Evolutionary conservation across 2,888 invertebrate species (phyloP), one percentile per base, ranked within the genome.

Genomic region (Hedychridium roseum): DNA sequence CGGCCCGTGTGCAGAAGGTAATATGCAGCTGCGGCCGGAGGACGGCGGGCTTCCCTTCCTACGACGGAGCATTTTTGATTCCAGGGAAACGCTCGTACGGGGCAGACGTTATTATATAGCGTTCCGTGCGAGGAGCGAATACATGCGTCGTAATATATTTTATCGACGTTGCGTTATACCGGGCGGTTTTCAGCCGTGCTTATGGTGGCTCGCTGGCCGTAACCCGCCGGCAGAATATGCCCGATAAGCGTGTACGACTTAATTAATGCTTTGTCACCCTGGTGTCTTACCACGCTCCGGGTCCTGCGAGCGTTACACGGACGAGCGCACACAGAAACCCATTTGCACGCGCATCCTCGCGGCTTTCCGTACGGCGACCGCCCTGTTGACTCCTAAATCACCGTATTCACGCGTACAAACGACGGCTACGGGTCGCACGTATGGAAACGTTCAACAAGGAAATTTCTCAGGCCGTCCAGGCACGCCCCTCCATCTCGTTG

Each of bases 321-420:
- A 47, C 52, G 43, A 48, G 54, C 53, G 53, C 57, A 57, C 64
- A 47, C n/a, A n/a, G n/a, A n/a, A n/a, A n/a, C n/a, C n/a, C n/a
- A n/a, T n/a, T n/a, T n/a, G n/a, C n/a, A n/a, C n/a, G n/a, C n/a
- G n/a, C n/a, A n/a, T n/a, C n/a, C n/a, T n/a, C 48, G 46, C 51
- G 39, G 44, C 62, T 57, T 53, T 57, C 50, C 45, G 42, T 32
- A 39, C 31, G 5, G 17, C 47, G 46, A 54, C 51, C 53, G 49
- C 43, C 43, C 57, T 42, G 62, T 64, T 63, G 59, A 60, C 50
- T 46, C 43, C 59, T 71, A 70, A 70, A 71, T 71, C 68, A 70
- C 64, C 60, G 58, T 65, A 69, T 70, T 70, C 69, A 69, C 65
- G 58, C 63, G 57, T 55, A 60, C 46, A 60, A 52, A 34, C 21